Evolutionary conservation across 2,797 vertebrate species (phyloP).

Genomic region (Tokudaia tokunoshimensis): DNA sequence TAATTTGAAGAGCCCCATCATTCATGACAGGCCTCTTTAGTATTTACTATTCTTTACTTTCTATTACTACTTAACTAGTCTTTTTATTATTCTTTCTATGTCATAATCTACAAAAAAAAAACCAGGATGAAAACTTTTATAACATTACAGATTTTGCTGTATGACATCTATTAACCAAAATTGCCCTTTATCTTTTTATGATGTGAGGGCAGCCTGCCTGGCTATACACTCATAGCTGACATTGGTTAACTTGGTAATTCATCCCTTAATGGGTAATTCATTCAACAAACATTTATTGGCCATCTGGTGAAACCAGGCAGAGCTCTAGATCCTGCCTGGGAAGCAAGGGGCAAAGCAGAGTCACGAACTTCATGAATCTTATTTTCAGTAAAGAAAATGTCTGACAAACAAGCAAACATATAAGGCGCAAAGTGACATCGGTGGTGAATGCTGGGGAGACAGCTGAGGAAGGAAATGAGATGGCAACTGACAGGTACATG

Average conservation of each 20-base stretch:
- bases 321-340: background rate
- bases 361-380: background rate
- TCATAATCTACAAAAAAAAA: conserved; percentile 2
- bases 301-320: conserved; percentile 40
- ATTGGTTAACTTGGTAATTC: conserved; percentile 46
- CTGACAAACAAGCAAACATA: background rate
- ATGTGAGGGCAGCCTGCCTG: conserved; percentile 39
- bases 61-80: background rate
- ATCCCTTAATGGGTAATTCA: conserved; percentile 54
- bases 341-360: background rate
- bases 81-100: conserved; percentile 29
- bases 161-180: conserved; percentile 20
- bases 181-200: conserved; percentile 34
- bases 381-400: conserved; percentile 39
- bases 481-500: background rate
- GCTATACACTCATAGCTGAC: background rate
- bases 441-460: background rate
- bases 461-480: background rate
- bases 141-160: conserved; percentile 45
- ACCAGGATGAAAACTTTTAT: conserved; percentile 25
- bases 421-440: background rate
- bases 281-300: conserved; percentile 51
- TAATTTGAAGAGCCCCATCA: conserved; percentile 40
- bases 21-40: background rate
- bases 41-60: conserved; percentile 26